Evolutionary conservation across 2,888 invertebrate genomes (phyloP).

Genomic region (Drosophila nr. medialis): DNA sequence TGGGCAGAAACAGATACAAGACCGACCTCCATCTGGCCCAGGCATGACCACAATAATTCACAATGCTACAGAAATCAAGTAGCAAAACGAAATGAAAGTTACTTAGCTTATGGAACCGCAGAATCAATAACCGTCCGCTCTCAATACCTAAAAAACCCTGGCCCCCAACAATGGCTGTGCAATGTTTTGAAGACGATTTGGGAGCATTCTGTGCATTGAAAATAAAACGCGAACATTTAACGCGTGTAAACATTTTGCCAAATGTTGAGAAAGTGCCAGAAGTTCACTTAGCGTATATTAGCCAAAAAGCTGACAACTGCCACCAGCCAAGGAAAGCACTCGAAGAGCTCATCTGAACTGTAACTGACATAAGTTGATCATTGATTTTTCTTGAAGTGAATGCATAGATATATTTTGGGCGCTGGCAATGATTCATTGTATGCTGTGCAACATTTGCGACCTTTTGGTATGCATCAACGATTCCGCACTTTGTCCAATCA

Average conservation of each 20-base stretch:
- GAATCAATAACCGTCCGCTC: constrained; percentile 71
- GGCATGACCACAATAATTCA: constrained; percentile 51
- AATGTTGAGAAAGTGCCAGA: constrained; percentile 64
- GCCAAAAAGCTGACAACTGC: constrained; percentile 28
- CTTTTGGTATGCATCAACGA: constrained; percentile 48
- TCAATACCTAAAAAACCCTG: constrained; percentile 35
- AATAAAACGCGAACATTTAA: constrained; percentile 26
- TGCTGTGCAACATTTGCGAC: constrained; percentile 9
- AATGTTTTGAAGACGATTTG: constrained; percentile 51
- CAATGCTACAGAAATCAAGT: constrained; percentile 52
- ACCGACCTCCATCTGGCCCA: constrained; percentile 21
- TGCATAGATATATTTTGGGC: neutral
- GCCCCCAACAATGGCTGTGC: constrained; percentile 46
- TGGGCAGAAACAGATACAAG: constrained; percentile 54
- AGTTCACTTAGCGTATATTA: constrained; percentile 57
- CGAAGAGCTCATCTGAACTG: constrained; percentile 32
- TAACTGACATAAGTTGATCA: constrained; percentile 47
- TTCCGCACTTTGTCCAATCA: constrained; percentile 13
- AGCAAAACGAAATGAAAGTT: constrained; percentile 72
- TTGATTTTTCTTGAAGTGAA: constrained; percentile 13
- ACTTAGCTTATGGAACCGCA: constrained; percentile 65
- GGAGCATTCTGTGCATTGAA: constrained; percentile 46
- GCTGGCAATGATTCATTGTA: constrained; percentile 21
- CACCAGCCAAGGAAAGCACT: constrained; percentile 54
- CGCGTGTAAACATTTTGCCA: constrained; percentile 15